Evolutionary conservation across 2,888 invertebrate species (phyloP).

Genomic region (Idaea biselata): DNA sequence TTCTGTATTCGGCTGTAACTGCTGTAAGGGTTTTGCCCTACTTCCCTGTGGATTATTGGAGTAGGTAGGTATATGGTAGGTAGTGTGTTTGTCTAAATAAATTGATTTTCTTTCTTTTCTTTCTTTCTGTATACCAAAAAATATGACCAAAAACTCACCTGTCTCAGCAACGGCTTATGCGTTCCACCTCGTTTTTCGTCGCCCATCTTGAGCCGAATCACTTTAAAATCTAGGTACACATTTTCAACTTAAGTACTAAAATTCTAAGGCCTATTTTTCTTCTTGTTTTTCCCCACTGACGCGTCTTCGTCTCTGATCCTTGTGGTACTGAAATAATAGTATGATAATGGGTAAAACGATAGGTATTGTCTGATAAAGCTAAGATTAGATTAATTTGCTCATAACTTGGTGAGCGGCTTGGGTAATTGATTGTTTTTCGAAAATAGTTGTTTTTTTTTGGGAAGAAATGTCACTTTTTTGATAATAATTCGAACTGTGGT

Average conservation of each 20-base stretch:
- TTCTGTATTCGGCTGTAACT: too few relatives aligned
- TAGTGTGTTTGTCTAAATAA: too few relatives aligned
- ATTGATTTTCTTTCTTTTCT: too few relatives aligned
- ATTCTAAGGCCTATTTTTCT: neutral
- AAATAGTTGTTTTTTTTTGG: too few relatives aligned
- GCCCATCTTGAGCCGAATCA: neutral
- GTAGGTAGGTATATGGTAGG: too few relatives aligned
- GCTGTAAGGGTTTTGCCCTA: too few relatives aligned
- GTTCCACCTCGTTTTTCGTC: neutral
- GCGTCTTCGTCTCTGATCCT: neutral
- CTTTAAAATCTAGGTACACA: neutral
- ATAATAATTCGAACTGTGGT: too few relatives aligned
- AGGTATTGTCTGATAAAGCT: neutral
- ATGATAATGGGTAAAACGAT: neutral
- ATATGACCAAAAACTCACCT: neutral
- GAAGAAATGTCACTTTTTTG: too few relatives aligned
- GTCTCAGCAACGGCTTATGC: neutral
- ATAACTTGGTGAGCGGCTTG: neutral
- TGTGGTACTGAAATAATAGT: neutral
- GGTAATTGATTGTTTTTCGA: neutral
- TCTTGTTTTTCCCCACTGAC: neutral
- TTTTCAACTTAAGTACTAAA: neutral
- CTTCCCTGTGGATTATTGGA: too few relatives aligned
- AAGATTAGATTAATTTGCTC: neutral
- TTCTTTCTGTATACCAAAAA: too few relatives aligned